Conservation (phyloP, 2,888 invertebrate species). For the Sturmia bella region DNA sequence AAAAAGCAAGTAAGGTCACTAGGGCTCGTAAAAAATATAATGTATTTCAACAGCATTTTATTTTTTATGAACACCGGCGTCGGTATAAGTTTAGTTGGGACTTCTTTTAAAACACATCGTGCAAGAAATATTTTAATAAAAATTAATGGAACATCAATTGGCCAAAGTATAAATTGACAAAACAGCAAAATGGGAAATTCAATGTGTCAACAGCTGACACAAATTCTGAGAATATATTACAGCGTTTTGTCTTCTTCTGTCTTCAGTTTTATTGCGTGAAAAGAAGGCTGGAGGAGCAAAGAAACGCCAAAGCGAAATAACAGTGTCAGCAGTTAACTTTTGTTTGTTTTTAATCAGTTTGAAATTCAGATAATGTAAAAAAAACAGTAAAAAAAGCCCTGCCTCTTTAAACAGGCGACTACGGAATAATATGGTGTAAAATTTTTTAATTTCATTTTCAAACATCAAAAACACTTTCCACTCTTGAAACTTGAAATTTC, state of each 20-base stretch:
- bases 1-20: too few relatives aligned
- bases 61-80: too few relatives aligned
- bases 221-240: slow-evolving; percentile 71
- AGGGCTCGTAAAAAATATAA: too few relatives aligned
- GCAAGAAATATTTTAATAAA: too few relatives aligned
- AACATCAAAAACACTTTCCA: slow-evolving; percentile 19
- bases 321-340: slow-evolving; percentile 14
- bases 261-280: slow-evolving; percentile 5
- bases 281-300: background rate
- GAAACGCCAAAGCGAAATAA: background rate
- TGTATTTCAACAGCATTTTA: too few relatives aligned
- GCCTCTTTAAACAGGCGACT: too few relatives aligned
- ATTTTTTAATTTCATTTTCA: background rate
- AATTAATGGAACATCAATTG: slow-evolving; percentile 16
- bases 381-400: too few relatives aligned
- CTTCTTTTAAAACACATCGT: too few relatives aligned
- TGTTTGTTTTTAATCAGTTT: background rate
- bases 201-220: slow-evolving; percentile 68
- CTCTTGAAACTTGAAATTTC: slow-evolving; percentile 17
- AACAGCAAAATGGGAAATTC: slow-evolving; percentile 15
- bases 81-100: too few relatives aligned
- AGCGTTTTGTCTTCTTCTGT: slow-evolving; percentile 20
- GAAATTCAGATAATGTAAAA: background rate
- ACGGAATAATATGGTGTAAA: too few relatives aligned
- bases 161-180: slow-evolving; percentile 4